Evolutionary conservation across 1,140 invertebrate species (phyloP).

Genomic region (Drosophila gunungcola): DNA sequence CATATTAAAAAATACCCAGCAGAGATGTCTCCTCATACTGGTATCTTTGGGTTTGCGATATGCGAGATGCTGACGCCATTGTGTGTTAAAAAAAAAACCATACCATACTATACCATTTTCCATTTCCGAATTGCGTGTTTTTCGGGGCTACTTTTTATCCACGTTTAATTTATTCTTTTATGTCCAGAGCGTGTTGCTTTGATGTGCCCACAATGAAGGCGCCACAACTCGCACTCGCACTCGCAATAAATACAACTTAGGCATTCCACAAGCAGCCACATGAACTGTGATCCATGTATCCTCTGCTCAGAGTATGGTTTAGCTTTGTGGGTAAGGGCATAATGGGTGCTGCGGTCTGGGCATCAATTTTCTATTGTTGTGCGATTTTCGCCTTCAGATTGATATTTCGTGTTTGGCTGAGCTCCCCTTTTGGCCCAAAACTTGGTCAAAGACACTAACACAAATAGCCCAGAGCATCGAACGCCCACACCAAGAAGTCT

Average conservation of each 20-base stretch:
- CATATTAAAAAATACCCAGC: constrained; percentile 67
- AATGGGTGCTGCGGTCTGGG: background rate
- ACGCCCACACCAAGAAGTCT: background rate
- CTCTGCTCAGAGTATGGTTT: background rate
- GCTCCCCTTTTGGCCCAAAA: constrained; percentile 8
- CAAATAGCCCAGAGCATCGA: background rate
- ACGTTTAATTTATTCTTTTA: constrained; percentile 43
- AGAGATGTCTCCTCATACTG: constrained; percentile 32
- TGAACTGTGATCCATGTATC: constrained; percentile 12
- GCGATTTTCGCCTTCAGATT: constrained; percentile 32
- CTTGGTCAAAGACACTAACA: constrained; percentile 9
- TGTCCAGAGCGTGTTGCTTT: constrained; percentile 39
- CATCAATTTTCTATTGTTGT: constrained; percentile 37
- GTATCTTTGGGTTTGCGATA: background rate
- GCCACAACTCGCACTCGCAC: constrained; percentile 2
- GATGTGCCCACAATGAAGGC: constrained; percentile 33
- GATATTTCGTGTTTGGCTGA: constrained; percentile 32
- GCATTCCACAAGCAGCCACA: constrained; percentile 22
- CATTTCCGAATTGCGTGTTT: constrained; percentile 20
- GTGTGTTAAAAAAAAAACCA: background rate
- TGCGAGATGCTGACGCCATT: constrained; percentile 24
- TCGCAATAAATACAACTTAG: constrained; percentile 23
- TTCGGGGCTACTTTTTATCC: constrained; percentile 14
- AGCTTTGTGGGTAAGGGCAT: background rate
- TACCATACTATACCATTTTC: constrained; percentile 1